Conservation (phyloP, 2,888 invertebrate species). For the Scaptomyza tumidula region DNA sequence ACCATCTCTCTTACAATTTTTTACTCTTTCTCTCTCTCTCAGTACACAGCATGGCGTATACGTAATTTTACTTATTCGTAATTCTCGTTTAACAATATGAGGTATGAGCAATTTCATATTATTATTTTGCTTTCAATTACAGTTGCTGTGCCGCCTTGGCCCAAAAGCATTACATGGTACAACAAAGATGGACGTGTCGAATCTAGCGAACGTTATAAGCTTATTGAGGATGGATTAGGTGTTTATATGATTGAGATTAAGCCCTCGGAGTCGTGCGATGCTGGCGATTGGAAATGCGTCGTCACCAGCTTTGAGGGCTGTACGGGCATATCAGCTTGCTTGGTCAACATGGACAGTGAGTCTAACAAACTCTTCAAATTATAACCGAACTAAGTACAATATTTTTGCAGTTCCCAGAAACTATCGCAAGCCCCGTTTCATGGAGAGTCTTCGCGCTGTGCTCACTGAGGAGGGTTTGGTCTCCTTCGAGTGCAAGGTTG, state of each 20-base stretch:
- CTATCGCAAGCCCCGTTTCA: slow-evolving; percentile 94
- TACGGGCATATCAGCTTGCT: slow-evolving; percentile 90
- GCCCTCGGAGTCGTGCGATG: slow-evolving; percentile 91
- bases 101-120: slow-evolving; percentile 23
- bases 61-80: slow-evolving; percentile 10
- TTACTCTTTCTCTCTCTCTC: slow-evolving; percentile 6
- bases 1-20: slow-evolving; percentile 1
- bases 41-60: slow-evolving; percentile 24
- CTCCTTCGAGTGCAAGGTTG: slow-evolving; percentile 96
- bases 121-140: slow-evolving; percentile 5
- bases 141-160: slow-evolving; percentile 94
- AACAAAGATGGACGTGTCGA: slow-evolving; percentile 93
- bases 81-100: neutral
- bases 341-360: slow-evolving; percentile 92
- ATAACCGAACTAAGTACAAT: neutral
- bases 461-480: slow-evolving; percentile 96
- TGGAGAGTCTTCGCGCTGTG: slow-evolving; percentile 95
- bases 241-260: slow-evolving; percentile 91
- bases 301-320: slow-evolving; percentile 91
- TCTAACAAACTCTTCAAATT: slow-evolving; percentile 13
- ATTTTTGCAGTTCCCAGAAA: slow-evolving; percentile 92
- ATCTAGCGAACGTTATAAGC: slow-evolving; percentile 89
- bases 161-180: slow-evolving; percentile 92
- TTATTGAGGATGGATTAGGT: slow-evolving; percentile 93
- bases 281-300: slow-evolving; percentile 96